Evolutionary conservation across 2,113 vertebrate species (phyloP).

Genomic region (Mustela nigripes): DNA sequence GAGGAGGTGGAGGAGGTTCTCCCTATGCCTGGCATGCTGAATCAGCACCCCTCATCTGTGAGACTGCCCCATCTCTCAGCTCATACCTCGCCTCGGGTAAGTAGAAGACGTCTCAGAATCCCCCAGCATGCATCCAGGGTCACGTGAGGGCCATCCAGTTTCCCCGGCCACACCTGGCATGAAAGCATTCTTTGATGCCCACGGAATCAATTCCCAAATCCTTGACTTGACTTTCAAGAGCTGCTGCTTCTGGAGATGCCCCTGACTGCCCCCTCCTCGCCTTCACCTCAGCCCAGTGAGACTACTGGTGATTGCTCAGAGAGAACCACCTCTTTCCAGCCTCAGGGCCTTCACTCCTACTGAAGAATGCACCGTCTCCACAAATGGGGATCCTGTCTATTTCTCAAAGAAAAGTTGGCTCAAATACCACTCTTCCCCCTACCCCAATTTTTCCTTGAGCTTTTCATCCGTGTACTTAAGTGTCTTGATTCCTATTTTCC

Average conservation of each 20-base stretch:
- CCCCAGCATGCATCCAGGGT: not conserved
- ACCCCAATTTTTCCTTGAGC: not conserved
- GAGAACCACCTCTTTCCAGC: not conserved
- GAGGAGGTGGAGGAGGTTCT: not conserved
- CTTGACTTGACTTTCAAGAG: not conserved
- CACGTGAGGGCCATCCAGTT: not conserved
- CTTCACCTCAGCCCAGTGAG: not conserved
- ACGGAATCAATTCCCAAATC: not conserved
- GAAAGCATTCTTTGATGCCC: not conserved
- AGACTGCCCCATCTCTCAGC: not conserved
- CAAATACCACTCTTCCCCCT: not conserved
- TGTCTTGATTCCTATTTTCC: not conserved
- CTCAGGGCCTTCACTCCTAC: not conserved
- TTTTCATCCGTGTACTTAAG: not conserved
- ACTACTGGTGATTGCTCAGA: not conserved
- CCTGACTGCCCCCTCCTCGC: not conserved
- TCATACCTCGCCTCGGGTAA: not conserved
- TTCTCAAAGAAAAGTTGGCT: conserved; percentile 45
- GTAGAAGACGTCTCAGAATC: not conserved
- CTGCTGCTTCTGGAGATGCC: not conserved
- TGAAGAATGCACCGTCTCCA: not conserved
- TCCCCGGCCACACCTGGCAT: not conserved
- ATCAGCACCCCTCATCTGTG: fast-evolving
- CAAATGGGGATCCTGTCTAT: not conserved
- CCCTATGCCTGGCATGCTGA: not conserved